These are phyloP conservation scores for Troides aeacus DNA, from an alignment of 2,888 invertebrate species.

Conservation along the genomic window DNA sequence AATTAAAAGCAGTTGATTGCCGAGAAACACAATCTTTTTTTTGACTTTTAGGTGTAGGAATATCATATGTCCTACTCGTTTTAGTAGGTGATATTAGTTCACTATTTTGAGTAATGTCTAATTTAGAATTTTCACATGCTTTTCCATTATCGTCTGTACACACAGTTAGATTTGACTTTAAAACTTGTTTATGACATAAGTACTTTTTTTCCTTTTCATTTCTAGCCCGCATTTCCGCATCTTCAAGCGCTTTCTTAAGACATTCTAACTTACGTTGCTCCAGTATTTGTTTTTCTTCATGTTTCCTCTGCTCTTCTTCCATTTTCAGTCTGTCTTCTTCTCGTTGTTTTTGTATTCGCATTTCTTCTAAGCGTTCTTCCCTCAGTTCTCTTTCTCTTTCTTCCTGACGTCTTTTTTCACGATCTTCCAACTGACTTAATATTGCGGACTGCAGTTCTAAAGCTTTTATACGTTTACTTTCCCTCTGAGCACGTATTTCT, in stretches of 20 bases:
- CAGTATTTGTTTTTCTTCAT: conserved; percentile 84
- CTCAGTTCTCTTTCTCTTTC: conserved; percentile 86
- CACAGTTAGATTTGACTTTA: conserved; percentile 37
- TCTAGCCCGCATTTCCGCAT: conserved; percentile 87
- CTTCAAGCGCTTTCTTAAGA: conserved; percentile 88
- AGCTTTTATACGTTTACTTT: conserved; percentile 89
- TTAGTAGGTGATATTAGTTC: conserved; percentile 62
- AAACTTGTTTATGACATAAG: conserved; percentile 54
- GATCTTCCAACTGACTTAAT: conserved; percentile 90
- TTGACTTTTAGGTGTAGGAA: conserved; percentile 65
- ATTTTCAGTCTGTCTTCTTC: conserved; percentile 84
- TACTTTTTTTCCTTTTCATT: conserved; percentile 82
- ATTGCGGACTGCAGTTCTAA: conserved; percentile 93
- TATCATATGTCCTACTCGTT: conserved; percentile 66
- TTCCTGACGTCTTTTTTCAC: conserved; percentile 86
- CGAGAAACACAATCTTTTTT: conserved; percentile 64
- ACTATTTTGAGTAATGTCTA: conserved; percentile 42
- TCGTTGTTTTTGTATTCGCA: conserved; percentile 86
- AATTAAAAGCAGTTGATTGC: conserved; percentile 67
- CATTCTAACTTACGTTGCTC: conserved; percentile 87
- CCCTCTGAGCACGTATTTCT: conserved; percentile 88
- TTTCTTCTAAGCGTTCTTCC: conserved; percentile 91
- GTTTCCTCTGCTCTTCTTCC: conserved; percentile 84
- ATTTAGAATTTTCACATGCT: conserved; percentile 41
- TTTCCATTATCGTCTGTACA: conserved; percentile 44